Percentiles rank a stretch among this genome's conserved stretches.
phyloP scores from a whole-genome alignment of 2,797 vertebrate species.

The Erpetoichthys calabaricus region DNA sequence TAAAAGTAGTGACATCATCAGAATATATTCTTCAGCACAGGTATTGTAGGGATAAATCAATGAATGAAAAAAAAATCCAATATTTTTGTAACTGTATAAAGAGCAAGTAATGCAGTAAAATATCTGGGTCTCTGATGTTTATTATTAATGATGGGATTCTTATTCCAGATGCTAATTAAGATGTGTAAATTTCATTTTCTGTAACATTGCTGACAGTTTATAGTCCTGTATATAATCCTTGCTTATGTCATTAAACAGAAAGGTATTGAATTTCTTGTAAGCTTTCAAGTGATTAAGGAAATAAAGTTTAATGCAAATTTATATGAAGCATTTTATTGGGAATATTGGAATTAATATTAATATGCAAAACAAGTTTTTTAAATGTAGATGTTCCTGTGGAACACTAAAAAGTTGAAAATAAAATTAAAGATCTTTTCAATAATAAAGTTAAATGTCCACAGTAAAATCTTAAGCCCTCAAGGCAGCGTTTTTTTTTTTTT shows the following conservation, averaged over 20 bases:
- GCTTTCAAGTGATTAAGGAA: conserved; percentile 45
- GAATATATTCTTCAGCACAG: conserved; percentile 33
- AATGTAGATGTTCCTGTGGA: no score
- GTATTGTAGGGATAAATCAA: conserved; percentile 32
- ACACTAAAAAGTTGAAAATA: no score
- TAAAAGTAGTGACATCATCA: conserved; percentile 24
- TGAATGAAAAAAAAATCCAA: conserved; percentile 29
- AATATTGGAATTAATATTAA: no score
- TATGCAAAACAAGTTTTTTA: no score
- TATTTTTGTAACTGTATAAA: conserved; percentile 40
- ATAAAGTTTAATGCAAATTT: conserved; percentile 40
- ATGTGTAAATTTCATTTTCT: conserved; percentile 44
- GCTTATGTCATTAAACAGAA: conserved; percentile 48
- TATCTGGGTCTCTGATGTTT: conserved; percentile 34
- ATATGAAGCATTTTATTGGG: background rate
- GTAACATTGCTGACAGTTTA: conserved; percentile 47
- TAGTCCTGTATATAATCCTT: conserved; percentile 44
- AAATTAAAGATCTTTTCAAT: no score
- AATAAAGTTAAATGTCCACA: no score
- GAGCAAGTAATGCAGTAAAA: conserved; percentile 50
- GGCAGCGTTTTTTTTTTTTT: no score
- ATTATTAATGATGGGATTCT: conserved; percentile 43
- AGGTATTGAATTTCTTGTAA: conserved; percentile 48
- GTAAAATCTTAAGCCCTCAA: no score
- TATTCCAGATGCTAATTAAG: conserved; percentile 37